Conservation (phyloP, 2,113 vertebrate genomes). For the Zeus faber region DNA sequence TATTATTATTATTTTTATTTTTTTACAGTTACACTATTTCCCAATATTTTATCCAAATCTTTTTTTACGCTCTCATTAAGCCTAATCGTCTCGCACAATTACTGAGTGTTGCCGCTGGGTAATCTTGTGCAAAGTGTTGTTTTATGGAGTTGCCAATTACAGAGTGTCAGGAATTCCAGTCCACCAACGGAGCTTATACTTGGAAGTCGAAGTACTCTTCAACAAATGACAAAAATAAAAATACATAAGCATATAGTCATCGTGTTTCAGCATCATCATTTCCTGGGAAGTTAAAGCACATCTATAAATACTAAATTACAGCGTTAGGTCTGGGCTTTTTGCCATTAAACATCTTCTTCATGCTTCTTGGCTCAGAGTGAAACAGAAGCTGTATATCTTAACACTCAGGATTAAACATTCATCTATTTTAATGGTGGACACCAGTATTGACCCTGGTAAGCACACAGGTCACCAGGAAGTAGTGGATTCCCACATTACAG, state of each 20-base stretch:
- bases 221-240: background rate
- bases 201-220: background rate
- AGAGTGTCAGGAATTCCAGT: slow-evolving; percentile 7
- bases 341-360: background rate
- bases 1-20: slow-evolving; percentile 23
- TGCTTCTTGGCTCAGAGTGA: background rate
- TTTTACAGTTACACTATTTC: slow-evolving; percentile 8
- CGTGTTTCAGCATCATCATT: background rate
- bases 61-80: slow-evolving; percentile 20
- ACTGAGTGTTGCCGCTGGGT: slow-evolving; percentile 27
- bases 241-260: background rate
- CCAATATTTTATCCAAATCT: slow-evolving; percentile 15
- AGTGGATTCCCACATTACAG: slow-evolving; percentile 38
- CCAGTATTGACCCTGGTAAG: slow-evolving; percentile 5
- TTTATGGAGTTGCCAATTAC: slow-evolving; percentile 19
- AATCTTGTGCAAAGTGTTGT: too few species aligned
- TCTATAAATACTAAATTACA: slow-evolving; percentile 15
- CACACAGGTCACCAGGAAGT: slow-evolving; percentile 49
- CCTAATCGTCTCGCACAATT: slow-evolving; percentile 33
- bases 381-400: background rate
- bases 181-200: background rate
- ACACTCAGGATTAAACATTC: background rate
- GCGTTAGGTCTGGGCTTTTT: slow-evolving; percentile 16
- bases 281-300: background rate
- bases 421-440: slow-evolving; percentile 6